These are phyloP conservation scores for Parnassius glacialis DNA, from an alignment of 2,888 invertebrate species.

Conservation along the genomic window DNA sequence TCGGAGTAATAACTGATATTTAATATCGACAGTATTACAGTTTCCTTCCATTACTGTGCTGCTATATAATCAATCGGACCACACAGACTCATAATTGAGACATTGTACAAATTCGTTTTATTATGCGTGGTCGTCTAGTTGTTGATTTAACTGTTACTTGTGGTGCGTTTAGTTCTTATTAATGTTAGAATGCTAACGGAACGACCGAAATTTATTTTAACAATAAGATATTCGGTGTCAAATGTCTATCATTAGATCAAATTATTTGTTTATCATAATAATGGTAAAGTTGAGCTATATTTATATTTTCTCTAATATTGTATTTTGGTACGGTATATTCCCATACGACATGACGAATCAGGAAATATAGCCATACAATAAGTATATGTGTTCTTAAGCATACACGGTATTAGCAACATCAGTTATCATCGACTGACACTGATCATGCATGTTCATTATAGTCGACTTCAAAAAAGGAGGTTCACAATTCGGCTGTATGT, in stretches of 20 bases:
- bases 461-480: too few relatives aligned
- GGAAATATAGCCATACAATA: too few relatives aligned
- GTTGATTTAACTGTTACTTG: slow-evolving; percentile 35
- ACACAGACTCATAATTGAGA: slow-evolving; percentile 75
- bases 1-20: slow-evolving; percentile 65
- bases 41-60: slow-evolving; percentile 56
- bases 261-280: background rate
- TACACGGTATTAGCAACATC: too few relatives aligned
- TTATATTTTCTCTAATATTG: too few relatives aligned
- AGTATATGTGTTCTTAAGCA: too few relatives aligned
- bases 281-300: too few relatives aligned
- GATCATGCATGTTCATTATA: too few relatives aligned
- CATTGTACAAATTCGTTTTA: slow-evolving; percentile 61
- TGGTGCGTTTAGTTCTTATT: slow-evolving; percentile 10
- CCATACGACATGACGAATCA: too few relatives aligned
- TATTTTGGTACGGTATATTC: too few relatives aligned
- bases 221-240: slow-evolving; percentile 6
- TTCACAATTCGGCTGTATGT: too few relatives aligned
- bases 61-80: slow-evolving; percentile 67
- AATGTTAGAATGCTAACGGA: slow-evolving; percentile 13
- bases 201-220: slow-evolving; percentile 16
- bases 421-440: too few relatives aligned
- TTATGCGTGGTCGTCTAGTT: slow-evolving; percentile 44
- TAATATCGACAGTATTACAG: slow-evolving; percentile 67
- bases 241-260: slow-evolving; percentile 5